phyloP scores from a whole-genome alignment of 2,113 vertebrate genomes.

The Ovibos moschatus region DNA sequence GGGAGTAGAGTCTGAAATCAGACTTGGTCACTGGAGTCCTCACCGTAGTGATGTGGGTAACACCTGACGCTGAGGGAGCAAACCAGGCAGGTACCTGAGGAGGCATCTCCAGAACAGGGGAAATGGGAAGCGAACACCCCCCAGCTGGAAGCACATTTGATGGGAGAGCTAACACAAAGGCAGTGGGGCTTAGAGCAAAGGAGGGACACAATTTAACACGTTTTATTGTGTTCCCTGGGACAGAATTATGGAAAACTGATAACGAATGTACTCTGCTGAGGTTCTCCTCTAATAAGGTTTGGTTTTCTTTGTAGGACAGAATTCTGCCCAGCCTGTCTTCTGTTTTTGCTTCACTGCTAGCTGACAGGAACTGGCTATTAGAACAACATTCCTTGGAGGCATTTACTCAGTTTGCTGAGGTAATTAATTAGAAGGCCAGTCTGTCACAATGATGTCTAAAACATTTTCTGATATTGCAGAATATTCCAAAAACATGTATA shows the following conservation, averaged over 20 bases:
- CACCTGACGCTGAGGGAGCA: not conserved
- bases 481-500: not conserved
- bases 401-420: conserved; percentile 94
- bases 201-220: not conserved
- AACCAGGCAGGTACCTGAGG: not conserved
- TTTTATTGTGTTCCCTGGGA: not conserved
- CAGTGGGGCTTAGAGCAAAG: not conserved
- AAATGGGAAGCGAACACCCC: not conserved
- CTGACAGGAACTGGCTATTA: conserved; percentile 86
- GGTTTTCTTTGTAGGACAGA: conserved; percentile 81
- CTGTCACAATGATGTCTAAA: not conserved
- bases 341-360: conserved; percentile 87
- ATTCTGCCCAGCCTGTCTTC: conserved; percentile 85
- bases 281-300: not conserved
- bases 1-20: not conserved
- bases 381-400: conserved; percentile 91
- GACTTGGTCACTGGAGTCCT: not conserved
- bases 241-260: not conserved
- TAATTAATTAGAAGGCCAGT: conserved; percentile 72
- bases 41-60: not conserved
- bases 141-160: not conserved
- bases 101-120: not conserved
- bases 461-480: not conserved
- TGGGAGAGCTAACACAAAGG: not conserved
- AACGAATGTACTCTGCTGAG: not conserved